Evolutionary conservation across 1,140 invertebrate genomes (phyloP).

Genomic region (Berghia stephanieae): DNA sequence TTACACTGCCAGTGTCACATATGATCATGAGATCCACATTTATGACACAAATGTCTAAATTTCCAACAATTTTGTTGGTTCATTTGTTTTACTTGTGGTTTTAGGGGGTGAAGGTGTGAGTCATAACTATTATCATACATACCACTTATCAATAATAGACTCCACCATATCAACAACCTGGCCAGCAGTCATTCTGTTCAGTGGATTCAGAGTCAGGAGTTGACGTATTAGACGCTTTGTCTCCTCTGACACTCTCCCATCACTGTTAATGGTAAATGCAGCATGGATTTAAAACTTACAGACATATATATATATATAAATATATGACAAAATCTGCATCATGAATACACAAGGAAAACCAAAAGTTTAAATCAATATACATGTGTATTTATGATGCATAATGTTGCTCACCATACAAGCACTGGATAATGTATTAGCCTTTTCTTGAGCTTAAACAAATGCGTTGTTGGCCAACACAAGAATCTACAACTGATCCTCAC

Average conservation of each 20-base stretch:
- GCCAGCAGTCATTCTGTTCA: slow-evolving; percentile 71
- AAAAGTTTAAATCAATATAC: no score
- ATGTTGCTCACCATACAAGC: no score
- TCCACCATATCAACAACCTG: slow-evolving; percentile 72
- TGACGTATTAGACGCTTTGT: slow-evolving; percentile 71
- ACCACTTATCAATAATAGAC: slow-evolving; percentile 69
- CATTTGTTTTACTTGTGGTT: no score
- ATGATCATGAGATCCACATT: not conserved
- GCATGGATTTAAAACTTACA: not conserved
- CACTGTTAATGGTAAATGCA: slow-evolving; percentile 62
- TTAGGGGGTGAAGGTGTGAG: no score
- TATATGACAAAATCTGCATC: not conserved
- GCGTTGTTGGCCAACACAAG: no score
- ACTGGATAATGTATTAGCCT: no score
- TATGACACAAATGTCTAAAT: not conserved
- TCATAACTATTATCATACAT: no score
- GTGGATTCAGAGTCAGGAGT: slow-evolving; percentile 72
- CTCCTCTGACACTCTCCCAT: slow-evolving; percentile 71
- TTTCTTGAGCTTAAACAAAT: no score
- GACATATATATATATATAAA: not conserved
- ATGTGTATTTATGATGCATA: no score
- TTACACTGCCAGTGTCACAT: not conserved
- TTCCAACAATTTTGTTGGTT: not conserved
- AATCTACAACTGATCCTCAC: no score
- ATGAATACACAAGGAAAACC: not conserved